Evolutionary conservation across 2,113 vertebrate species (phyloP).

Genomic region (Capreolus pygargus): DNA sequence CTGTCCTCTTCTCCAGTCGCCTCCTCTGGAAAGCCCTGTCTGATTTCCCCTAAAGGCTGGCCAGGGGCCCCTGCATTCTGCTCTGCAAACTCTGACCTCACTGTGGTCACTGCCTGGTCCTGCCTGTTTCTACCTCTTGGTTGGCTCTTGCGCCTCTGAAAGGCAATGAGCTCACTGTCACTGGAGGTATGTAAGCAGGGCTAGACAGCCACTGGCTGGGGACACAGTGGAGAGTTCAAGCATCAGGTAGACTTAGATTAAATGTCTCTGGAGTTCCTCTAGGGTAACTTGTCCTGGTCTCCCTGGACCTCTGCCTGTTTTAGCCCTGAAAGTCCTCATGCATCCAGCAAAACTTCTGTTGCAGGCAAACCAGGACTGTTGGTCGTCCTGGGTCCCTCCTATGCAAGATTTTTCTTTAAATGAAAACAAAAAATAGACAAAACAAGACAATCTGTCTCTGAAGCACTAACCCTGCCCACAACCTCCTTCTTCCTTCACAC

Average conservation of each 20-base stretch:
- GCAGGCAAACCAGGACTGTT: neutral
- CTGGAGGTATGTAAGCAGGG: neutral
- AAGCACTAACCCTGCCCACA: rapidly evolving
- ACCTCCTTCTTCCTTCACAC: no score
- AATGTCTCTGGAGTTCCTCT: neutral
- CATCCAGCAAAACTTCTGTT: neutral
- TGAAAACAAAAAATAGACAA: neutral
- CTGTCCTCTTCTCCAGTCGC: neutral
- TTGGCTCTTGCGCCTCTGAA: neutral
- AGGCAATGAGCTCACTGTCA: neutral
- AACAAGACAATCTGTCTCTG: neutral
- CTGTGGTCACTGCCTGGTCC: neutral
- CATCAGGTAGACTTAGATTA: neutral
- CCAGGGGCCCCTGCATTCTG: neutral
- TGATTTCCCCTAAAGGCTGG: neutral
- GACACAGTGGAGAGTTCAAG: neutral
- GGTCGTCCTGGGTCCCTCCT: neutral
- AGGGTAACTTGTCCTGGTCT: neutral
- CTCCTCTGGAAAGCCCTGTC: neutral
- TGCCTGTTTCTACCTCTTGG: neutral
- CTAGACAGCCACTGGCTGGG: neutral
- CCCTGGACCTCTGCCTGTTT: neutral
- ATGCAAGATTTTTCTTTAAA: neutral
- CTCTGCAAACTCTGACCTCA: neutral
- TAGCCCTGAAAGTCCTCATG: neutral